Evolutionary conservation across 2,797 vertebrate genomes (phyloP).

Genomic region (Gobio occitaniae): DNA sequence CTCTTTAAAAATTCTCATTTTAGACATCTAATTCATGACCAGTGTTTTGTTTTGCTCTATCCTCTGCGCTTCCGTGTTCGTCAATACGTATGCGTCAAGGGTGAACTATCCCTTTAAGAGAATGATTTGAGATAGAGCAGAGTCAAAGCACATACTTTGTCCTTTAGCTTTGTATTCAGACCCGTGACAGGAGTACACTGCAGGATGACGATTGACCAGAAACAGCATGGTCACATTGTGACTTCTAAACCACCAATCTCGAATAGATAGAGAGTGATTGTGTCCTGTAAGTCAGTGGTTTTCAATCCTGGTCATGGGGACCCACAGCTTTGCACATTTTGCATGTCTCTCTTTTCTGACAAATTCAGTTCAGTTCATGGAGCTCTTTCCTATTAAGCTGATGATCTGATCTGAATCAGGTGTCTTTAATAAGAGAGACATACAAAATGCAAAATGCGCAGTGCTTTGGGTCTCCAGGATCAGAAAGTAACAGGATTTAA

Average conservation of each 20-base stretch:
- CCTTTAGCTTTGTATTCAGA: slow-evolving; percentile 34
- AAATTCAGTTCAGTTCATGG: not conserved
- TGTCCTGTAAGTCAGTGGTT: not conserved
- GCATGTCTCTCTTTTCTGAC: not conserved
- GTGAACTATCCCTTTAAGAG: not conserved
- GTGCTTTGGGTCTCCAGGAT: too few relatives aligned
- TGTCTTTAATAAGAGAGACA: not conserved
- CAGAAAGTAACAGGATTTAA: not conserved
- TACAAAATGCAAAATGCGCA: too few relatives aligned
- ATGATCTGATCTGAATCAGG: too few relatives aligned
- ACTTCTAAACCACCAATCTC: slow-evolving; percentile 10
- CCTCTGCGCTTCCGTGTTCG: too few relatives aligned
- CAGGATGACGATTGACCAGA: slow-evolving; percentile 26
- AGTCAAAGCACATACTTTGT: slow-evolving; percentile 15
- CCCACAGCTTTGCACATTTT: not conserved
- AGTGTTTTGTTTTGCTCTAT: too few relatives aligned
- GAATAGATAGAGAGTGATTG: not conserved
- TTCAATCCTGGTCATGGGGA: too few relatives aligned
- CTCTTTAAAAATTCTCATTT: too few relatives aligned
- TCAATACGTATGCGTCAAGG: too few relatives aligned
- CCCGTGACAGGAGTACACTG: not conserved
- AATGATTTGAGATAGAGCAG: slow-evolving; percentile 16
- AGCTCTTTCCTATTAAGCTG: not conserved
- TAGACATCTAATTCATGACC: too few relatives aligned
- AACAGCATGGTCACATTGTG: not conserved